Evolutionary conservation across 2,888 invertebrate genomes (phyloP), one percentile per base, ranked within the genome.

Genomic region (Tinea trinotella): DNA sequence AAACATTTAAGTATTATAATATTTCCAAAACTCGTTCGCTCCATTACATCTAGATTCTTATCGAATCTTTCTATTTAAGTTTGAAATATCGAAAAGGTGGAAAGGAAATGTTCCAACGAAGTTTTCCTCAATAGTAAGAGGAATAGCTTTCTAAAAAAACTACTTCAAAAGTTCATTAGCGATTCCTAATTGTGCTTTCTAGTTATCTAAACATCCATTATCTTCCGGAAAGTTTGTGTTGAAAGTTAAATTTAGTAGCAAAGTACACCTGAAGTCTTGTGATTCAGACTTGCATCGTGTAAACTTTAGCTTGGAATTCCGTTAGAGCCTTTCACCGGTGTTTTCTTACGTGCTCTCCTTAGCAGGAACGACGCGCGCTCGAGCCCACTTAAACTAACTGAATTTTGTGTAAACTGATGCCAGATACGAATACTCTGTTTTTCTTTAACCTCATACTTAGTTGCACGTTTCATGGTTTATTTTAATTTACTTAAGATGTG

Each of bases 391-490:
- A 18, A 12, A 48, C 18, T 48, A 48, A 48, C 48, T 48, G 48
- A 48, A 48, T 18, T 48, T 18, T 48, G 48, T 48, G 48, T 19
- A 48, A 48, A 40, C 40, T 40, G 40, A 40, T 15, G 40, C 40
- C 3, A 19, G 19, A 9, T 48, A 48, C 7, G 48, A 48, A 48
- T 20, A 18, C 48, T 48, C 18, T 48, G 18, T 48, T 48, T 48
- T 48, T 18, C 19, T 17, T 17, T 30, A 30, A 30, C 30, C 7
- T 30, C n/a, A 30, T 7, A 30, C 7, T 30, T 7, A 10, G 30
- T 30, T n/a, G n/a, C n/a, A n/a, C n/a, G n/a, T n/a, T n/a, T n/a
- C n/a, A n/a, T n/a, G n/a, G n/a, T n/a, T n/a, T n/a, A n/a, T n/a
- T n/a, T n/a, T n/a, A n/a, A n/a, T n/a, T n/a, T n/a, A n/a, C n/a